phyloP scores from a whole-genome alignment of 2,888 invertebrate genomes.

The Candidula unifasciata region DNA sequence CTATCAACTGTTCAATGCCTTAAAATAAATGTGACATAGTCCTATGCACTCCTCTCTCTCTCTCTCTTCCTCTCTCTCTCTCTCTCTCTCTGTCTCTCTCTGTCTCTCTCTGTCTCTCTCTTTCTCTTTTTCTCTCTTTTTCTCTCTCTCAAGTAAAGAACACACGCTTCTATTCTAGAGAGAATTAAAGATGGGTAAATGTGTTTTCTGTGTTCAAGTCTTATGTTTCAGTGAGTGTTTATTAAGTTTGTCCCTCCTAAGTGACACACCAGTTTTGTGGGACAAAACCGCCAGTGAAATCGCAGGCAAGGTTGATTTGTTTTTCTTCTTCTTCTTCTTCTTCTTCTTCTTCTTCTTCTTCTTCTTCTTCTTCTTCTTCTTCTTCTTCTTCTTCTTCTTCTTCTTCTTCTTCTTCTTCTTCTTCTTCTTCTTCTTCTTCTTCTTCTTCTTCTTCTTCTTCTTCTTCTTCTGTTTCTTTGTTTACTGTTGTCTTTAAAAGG shows the following conservation, averaged over 20 bases:
- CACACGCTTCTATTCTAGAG: too few species aligned
- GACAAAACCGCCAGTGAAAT: conserved; percentile 8
- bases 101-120: conserved; percentile 17
- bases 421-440: neutral
- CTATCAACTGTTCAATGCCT: neutral
- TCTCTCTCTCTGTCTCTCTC: neutral
- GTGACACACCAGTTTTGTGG: too few species aligned
- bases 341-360: neutral
- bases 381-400: neutral
- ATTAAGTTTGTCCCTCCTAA: conserved; percentile 4
- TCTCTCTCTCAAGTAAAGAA: neutral
- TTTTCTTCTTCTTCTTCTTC: neutral
- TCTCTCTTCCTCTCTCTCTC: conserved; percentile 4
- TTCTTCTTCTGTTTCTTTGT: too few species aligned
- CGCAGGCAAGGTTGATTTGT: conserved; percentile 11
- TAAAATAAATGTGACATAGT: neutral
- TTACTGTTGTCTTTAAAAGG: too few species aligned
- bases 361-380: neutral
- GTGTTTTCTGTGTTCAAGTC: neutral
- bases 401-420: neutral
- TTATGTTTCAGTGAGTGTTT: neutral
- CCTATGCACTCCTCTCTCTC: neutral
- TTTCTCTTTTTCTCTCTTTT: conserved; percentile 9
- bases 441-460: too few species aligned
- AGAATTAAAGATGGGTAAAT: neutral